phyloP scores from a whole-genome alignment of 2,113 vertebrate species.

The Bujurquina vittata region DNA sequence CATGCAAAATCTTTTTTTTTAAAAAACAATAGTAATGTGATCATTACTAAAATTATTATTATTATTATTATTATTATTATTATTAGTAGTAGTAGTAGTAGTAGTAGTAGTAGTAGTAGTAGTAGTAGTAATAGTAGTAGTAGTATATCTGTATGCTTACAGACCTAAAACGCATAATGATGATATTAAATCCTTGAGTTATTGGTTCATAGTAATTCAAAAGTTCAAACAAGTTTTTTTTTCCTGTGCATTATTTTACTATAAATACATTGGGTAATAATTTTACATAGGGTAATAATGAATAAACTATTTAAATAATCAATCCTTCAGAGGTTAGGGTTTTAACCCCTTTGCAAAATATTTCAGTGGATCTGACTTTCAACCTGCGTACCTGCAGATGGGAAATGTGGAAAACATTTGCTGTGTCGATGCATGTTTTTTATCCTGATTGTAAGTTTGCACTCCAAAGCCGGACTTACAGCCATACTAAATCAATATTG shows the following conservation, averaged over 20 bases:
- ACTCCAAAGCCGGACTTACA: conserved; percentile 71
- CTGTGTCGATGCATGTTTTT: conserved; percentile 63
- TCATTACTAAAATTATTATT: no score
- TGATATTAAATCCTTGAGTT: background rate
- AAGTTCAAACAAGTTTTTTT: background rate
- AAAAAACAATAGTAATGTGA: no score
- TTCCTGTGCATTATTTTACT: background rate
- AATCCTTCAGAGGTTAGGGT: background rate
- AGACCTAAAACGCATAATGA: background rate
- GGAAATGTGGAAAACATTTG: conserved; percentile 58
- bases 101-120: no score
- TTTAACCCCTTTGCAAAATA: background rate
- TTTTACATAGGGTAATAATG: background rate
- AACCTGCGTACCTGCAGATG: conserved; percentile 52
- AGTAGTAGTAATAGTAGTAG: no score
- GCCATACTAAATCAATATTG: conserved; percentile 76
- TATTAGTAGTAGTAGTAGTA: no score
- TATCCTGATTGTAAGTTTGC: conserved; percentile 67
- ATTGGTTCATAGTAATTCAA: background rate
- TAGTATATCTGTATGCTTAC: no score
- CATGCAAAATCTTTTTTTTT: background rate
- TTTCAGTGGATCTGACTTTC: background rate
- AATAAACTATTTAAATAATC: background rate
- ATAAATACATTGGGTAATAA: background rate
- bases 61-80: background rate